Evolutionary conservation across 2,888 invertebrate genomes (phyloP), one percentile per base, ranked within the genome.

Genomic region (Perithous albicinctus): DNA sequence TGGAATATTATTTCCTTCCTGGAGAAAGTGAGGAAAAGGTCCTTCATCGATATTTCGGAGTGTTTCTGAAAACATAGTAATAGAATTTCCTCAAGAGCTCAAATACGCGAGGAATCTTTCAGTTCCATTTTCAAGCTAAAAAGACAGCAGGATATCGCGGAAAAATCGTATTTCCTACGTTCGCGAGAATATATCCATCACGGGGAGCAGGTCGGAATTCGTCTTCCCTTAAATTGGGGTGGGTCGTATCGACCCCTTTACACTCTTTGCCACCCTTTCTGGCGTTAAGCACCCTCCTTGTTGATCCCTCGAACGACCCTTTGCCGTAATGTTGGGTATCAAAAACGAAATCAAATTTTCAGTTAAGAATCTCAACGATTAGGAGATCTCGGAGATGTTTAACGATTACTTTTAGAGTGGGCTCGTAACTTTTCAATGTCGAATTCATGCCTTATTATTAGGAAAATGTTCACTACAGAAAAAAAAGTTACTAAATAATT

Each of bases 141-240:
- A 23, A n/a, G 26, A n/a, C 29, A 15, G 20, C 23, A 15, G 46
- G 35, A 43, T 54, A 48, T 35, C 12, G 74, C 61, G 63, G 43
- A n/a, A 64, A 51, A 64, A 70, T 48, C 51, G 48, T 54, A 59
- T 75, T 51, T 64, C 46, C 67, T 63, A 29, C 20, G 32, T 70
- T 67, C 18, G 70, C 64, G 56, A 64, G 64, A 12, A 32, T 32
- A 18, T 43, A 43, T 78, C 63, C 64, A 72, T 72, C 64, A 48
- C 64, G 38, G 12, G 23, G 56, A 82, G 77, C 80, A 84, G 74
- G 67, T 84, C 80, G 77, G 75, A 82, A 80, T 84, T 80, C 82
- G 38, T 80, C 66, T 78, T 64, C 70, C 41, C 48, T 35, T 61
- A 63, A 80, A 82, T 82, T 76, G 80, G 75, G 48, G 56, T 59